Base-by-base conservation (phyloP, 2,888 invertebrate species). In the Drosophila picticornis region DNA sequence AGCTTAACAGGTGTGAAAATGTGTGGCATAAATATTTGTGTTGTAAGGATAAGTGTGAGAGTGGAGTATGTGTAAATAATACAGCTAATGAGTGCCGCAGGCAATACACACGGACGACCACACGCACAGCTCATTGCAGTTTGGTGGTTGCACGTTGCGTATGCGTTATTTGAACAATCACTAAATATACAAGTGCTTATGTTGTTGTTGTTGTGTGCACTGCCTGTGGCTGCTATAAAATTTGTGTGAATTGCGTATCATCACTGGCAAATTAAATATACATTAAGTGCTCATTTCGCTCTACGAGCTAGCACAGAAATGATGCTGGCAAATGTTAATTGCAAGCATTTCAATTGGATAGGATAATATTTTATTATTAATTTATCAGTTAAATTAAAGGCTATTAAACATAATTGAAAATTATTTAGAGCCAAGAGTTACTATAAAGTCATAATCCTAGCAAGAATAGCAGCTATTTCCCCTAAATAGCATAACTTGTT, bases 81-180 rank as follows among this genome's bases (percentile, higher is more conserved):
- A 64, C 68, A 48, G 66, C 80, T 90, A 90, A 84, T 90, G 76
- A 90, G 88, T 67, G 86, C 73, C 71, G 72, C 53, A 62, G 65
- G 71, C 82, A 52, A 19, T 50, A 34, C 27, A 51, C 25, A 56
- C 53, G 63, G 40, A 56, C 50, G 79, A 25, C 36, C 40, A 57
- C 55, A 57, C 27, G 43, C 36, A 55, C 55, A 51, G 27, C 43
- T 40, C 38, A 25, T n/a, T 80, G 75, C 76, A 67, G 36, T 68
- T 72, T 48, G 57, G 50, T 52, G 57, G 63, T 76, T 64, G 57
- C 60, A 68, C 53, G 50, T 13, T 51, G 69, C 81, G 81, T 77
- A 79, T 81, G 73, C 46, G 78, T 74, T 52, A 70, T 80, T 64
- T 75, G 36, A 46, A 53, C 48, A 48, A 43, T 27, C 59, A 59